Base-by-base conservation (phyloP, 1,140 invertebrate species). In the Araneus ventricosus region DNA sequence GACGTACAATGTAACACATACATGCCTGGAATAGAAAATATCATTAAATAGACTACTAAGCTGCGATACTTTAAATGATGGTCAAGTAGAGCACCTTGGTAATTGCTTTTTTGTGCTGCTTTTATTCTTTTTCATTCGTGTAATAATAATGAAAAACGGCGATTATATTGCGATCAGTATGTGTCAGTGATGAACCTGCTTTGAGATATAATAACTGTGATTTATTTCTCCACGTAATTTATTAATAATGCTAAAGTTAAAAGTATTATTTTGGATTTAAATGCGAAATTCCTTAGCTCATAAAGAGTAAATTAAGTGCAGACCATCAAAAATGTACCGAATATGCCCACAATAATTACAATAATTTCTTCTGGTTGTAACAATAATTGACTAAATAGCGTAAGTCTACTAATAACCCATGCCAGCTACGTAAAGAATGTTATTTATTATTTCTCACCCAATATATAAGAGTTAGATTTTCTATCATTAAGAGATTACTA, bases 41-140 rank as follows among this genome's bases (percentile, higher is more conserved):
- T 10, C 37, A 24, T n/a, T 82, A 82, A 82, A 82, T 45, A 37
- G 79, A 39, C 20, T 45, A n/a, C 79, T 82, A 82, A 82, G 27
- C 41, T 82, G 39, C n/a, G 24, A 41, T 45, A 22, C 37, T 82
- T 82, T 82, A 82, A 70, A 70, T 70, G 67, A 70, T 70, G 67
- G 67, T 70, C 67, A 70, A 70, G 14, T 70, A 30, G 0, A 34
- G 67, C 27, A 70, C 27, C 27, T 30, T 70, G 67, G 17, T 70
- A 27, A 70, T 70, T 70, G 30, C 67, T 70, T 70, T 70, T 70
- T 27, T 34, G 8, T 10, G 14, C 67, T 17, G 45, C 1, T 17
- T 52, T 52, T 52, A 4, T 70, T 70, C 27, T 70, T 30, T 10
- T 70, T 70, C 67, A 70, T 70, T 30, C 67, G 10, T 3, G 27